Percentiles rank a stretch among this genome's conserved stretches.
phyloP scores from a whole-genome alignment of 1,140 invertebrate species.

The Heliconius himera region DNA sequence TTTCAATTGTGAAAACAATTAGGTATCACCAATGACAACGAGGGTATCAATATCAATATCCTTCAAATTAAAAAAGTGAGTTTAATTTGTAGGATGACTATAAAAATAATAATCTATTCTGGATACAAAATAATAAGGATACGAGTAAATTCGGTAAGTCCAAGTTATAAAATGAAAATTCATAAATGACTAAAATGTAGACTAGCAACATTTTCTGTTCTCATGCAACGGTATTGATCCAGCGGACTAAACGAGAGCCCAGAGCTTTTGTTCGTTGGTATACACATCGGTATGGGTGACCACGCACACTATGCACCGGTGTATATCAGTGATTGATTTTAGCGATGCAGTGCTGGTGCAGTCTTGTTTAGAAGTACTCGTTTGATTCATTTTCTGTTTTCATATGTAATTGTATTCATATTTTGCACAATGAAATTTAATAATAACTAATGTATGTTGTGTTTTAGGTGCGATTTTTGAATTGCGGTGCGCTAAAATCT shows the following conservation, averaged over 20 bases:
- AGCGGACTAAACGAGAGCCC: background rate
- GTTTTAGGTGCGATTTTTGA: conserved; percentile 5
- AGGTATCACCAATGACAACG: too few relatives aligned
- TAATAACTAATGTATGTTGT: background rate
- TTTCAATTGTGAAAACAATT: too few relatives aligned
- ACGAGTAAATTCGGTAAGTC: too few relatives aligned
- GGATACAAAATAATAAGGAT: too few relatives aligned
- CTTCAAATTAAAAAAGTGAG: too few relatives aligned
- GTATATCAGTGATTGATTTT: conserved; percentile 11
- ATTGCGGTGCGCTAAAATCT: background rate
- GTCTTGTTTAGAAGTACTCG: conserved; percentile 10
- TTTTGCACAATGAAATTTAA: background rate
- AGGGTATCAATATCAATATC: too few relatives aligned
- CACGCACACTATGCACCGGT: conserved; percentile 10
- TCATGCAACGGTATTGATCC: background rate
- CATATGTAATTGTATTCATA: background rate
- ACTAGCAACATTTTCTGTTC: background rate
- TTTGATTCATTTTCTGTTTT: background rate
- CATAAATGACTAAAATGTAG: background rate
- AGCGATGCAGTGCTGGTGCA: conserved; percentile 12
- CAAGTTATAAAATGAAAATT: background rate
- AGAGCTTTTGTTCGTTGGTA: background rate
- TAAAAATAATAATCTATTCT: too few relatives aligned
- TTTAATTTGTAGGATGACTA: too few relatives aligned
- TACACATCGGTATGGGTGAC: background rate